phyloP scores from a whole-genome alignment of 2,113 vertebrate genomes.

The Cyprichromis sp. region DNA sequence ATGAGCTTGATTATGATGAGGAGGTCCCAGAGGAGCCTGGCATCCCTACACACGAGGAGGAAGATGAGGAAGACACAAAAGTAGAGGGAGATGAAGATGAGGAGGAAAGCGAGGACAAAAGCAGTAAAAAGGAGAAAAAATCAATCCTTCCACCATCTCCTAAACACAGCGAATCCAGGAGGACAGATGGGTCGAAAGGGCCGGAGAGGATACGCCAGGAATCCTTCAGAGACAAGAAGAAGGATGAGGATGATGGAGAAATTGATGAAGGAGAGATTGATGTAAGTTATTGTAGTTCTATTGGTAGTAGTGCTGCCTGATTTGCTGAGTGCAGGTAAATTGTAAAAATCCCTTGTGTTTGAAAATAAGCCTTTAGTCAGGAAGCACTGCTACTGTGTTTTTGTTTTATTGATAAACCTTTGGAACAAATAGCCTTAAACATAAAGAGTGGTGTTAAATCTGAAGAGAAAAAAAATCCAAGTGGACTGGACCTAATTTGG shows the following conservation, averaged over 20 bases:
- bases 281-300: conserved; percentile 73
- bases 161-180: conserved; percentile 36
- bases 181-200: conserved; percentile 42
- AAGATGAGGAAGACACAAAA: conserved; percentile 73
- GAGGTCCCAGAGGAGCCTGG: conserved; percentile 90
- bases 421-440: not conserved
- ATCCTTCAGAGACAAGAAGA: conserved; percentile 84
- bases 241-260: conserved; percentile 93
- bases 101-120: conserved; percentile 68
- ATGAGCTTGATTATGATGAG: conserved; percentile 95
- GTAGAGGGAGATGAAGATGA: conserved; percentile 54
- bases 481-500: not conserved
- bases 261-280: conserved; percentile 98
- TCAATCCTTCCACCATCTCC: conserved; percentile 63
- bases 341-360: not conserved
- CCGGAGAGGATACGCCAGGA: conserved; percentile 72
- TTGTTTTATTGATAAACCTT: not conserved
- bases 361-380: not conserved
- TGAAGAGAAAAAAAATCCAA: not conserved
- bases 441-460: not conserved
- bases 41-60: conserved; percentile 66
- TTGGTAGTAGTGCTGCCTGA: not conserved
- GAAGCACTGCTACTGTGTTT: not conserved
- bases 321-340: not conserved
- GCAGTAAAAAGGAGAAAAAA: conserved; percentile 61